Percentiles rank a stretch among this genome's conserved stretches.
Conservation (phyloP, 2,113 vertebrate species). For the Rhinopomastus cyanomelas region DNA sequence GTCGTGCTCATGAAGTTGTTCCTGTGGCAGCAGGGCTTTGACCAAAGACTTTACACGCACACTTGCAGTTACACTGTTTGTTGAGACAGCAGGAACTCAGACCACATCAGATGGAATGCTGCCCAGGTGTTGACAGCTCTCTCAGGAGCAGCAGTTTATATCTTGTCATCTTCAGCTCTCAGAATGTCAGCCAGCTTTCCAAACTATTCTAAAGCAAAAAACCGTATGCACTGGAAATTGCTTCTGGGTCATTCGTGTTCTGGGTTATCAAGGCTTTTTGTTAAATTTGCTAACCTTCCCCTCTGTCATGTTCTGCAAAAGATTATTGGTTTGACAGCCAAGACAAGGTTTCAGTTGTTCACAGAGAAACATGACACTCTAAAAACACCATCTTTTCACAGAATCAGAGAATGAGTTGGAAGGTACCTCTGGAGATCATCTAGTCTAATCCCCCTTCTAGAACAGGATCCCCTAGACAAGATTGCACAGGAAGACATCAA, state of each 20-base stretch:
- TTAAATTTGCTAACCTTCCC: slow-evolving; percentile 58
- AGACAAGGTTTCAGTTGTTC: not conserved
- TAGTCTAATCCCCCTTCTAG: too few species aligned
- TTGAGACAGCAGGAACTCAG: not conserved
- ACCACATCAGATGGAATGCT: not conserved
- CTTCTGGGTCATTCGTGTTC: slow-evolving; percentile 49
- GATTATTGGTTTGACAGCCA: slow-evolving; percentile 1
- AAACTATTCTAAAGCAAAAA: slow-evolving; percentile 65
- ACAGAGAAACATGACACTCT: not conserved
- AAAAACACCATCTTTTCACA: not conserved
- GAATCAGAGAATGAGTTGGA: too few species aligned
- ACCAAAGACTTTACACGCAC: not conserved
- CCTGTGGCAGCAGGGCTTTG: not conserved
- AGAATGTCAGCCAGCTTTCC: slow-evolving; percentile 70
- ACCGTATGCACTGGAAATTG: slow-evolving; percentile 74
- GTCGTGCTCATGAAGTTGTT: fast-evolving
- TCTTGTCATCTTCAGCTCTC: slow-evolving; percentile 60
- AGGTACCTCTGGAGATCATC: too few species aligned
- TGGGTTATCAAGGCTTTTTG: slow-evolving; percentile 11
- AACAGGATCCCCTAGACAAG: too few species aligned
- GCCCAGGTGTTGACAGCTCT: slow-evolving; percentile 37
- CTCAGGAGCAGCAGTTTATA: slow-evolving; percentile 64
- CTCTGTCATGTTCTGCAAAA: slow-evolving; percentile 14
- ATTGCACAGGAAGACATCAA: too few species aligned
- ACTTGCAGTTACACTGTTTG: not conserved